These are phyloP conservation scores for Zosterops pallidus DNA, from an alignment of 2,113 vertebrate genomes.

Conservation along the genomic window DNA sequence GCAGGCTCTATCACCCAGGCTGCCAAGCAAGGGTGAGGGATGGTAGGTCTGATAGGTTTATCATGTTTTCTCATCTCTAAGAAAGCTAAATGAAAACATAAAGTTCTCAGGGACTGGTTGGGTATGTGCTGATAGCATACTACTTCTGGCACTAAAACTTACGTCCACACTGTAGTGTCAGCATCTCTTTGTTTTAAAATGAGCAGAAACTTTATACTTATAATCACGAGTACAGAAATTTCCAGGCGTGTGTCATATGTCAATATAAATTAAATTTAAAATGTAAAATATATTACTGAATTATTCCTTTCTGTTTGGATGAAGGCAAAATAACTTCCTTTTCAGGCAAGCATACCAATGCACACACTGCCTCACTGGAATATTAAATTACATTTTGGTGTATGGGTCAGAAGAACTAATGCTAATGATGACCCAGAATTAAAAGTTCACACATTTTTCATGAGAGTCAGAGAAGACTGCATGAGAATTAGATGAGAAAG, in stretches of 20 bases:
- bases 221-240: not conserved
- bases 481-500: not conserved
- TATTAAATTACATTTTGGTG: not conserved
- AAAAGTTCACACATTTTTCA: not conserved
- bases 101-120: slow-evolving; percentile 19
- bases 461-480: not conserved
- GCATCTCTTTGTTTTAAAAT: not conserved
- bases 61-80: slow-evolving; percentile 68
- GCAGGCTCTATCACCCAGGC: slow-evolving; percentile 48
- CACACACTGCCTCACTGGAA: not conserved
- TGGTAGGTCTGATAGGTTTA: slow-evolving; percentile 73
- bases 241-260: not conserved
- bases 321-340: not conserved
- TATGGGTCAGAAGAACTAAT: not conserved
- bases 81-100: slow-evolving; percentile 67
- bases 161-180: slow-evolving; percentile 4
- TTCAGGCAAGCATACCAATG: not conserved
- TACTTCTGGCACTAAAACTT: slow-evolving; percentile 45
- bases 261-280: not conserved
- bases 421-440: not conserved
- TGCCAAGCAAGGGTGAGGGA: slow-evolving; percentile 70
- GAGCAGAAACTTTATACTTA: not conserved
- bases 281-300: not conserved
- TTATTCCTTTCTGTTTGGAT: not conserved
- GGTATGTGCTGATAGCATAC: slow-evolving; percentile 21